A percentile compares a stretch with the other conserved stretches of the same genome.
Conservation (phyloP, 2,888 invertebrate genomes). For the Trileptium ribeirensis region DNA sequence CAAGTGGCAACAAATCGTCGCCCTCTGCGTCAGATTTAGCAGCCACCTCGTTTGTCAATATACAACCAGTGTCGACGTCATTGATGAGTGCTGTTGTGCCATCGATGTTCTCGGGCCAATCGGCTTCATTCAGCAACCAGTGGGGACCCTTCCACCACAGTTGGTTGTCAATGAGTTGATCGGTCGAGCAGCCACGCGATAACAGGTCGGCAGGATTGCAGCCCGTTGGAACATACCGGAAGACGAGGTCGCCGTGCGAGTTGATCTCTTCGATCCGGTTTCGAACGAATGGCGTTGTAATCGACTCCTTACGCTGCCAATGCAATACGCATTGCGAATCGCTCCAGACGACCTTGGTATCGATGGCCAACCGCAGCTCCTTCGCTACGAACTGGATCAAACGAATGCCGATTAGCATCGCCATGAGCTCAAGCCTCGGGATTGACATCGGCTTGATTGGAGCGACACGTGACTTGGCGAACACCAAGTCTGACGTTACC, state of each 20-base stretch:
- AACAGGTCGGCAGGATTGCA: slow-evolving; percentile 45
- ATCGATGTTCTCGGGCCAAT: no score
- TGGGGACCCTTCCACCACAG: no score
- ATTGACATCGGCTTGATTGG: slow-evolving; percentile 36
- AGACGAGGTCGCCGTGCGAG: slow-evolving; percentile 23
- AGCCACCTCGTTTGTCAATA: no score
- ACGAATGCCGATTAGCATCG: slow-evolving; percentile 21
- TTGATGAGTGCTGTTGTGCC: no score
- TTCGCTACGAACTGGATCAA: slow-evolving; percentile 24
- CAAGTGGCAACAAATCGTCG: no score
- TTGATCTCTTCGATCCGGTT: slow-evolving; percentile 40
- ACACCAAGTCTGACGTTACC: slow-evolving; percentile 21
- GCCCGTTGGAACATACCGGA: slow-evolving; percentile 38
- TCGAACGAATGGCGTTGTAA: slow-evolving; percentile 32
- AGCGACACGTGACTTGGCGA: slow-evolving; percentile 36
- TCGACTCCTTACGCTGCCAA: slow-evolving; percentile 31
- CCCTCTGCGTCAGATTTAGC: no score
- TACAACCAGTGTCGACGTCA: no score
- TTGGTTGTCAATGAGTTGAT: no score
- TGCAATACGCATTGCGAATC: slow-evolving; percentile 35
- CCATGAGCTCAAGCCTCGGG: slow-evolving; percentile 31
- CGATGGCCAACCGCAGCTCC: slow-evolving; percentile 33
- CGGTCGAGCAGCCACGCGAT: slow-evolving; percentile 36
- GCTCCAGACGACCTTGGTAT: slow-evolving; percentile 27
- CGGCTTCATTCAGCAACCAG: no score